phyloP scores from a whole-genome alignment of 30 jellyfish, hydroid and myxozoan genomes.

The Hydractinia echinata region DNA sequence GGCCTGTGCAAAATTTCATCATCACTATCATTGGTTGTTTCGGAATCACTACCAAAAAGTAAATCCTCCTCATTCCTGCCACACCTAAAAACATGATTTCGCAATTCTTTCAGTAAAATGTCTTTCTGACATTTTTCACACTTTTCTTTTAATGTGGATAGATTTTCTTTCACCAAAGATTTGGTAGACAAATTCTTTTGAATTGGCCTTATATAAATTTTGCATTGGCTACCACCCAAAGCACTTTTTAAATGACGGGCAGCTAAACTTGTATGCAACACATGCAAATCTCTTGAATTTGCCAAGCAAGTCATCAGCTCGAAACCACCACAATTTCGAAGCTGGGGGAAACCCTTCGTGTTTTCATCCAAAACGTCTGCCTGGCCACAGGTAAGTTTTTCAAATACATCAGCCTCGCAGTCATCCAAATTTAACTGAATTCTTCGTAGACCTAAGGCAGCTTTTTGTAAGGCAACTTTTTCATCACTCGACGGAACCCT shows the following conservation, averaged over 20 bases:
- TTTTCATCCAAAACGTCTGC: background rate
- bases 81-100: background rate
- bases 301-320: background rate
- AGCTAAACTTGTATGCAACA: background rate
- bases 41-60: constrained; percentile 1
- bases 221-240: constrained; percentile 6
- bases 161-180: background rate
- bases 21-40: background rate
- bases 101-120: background rate
- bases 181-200: constrained; percentile 23
- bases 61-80: background rate
- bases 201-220: constrained; percentile 9
- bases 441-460: constrained; percentile 31
- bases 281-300: background rate
- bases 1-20: too few species aligned
- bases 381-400: constrained; percentile 33
- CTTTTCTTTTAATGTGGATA: constrained; percentile 22
- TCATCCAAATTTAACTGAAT: constrained; percentile 17
- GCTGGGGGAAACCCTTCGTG: background rate
- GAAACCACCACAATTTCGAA: constrained; percentile 8
- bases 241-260: background rate
- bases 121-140: constrained; percentile 10
- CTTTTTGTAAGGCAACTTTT: constrained; percentile 22
- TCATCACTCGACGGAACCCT: constrained; percentile 25
- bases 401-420: constrained; percentile 31